A percentile compares a stretch with the other conserved stretches of the same genome.
Evolutionary conservation across 2,113 vertebrate species (phyloP).

Genomic region (Desmodus rotundus): DNA sequence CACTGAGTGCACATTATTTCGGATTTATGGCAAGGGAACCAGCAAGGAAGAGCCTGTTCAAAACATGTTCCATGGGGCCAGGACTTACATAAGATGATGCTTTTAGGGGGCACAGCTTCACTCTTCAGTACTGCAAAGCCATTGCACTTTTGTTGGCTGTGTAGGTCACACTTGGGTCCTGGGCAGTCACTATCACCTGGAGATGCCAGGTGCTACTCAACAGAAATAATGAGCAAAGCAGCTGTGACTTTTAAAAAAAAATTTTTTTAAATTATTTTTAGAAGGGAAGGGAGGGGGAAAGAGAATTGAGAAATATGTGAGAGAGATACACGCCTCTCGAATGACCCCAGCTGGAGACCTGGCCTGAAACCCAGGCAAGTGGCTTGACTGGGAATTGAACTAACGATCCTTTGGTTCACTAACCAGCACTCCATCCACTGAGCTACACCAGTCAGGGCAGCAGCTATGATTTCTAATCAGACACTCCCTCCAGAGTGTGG

Average conservation of each 20-base stretch:
- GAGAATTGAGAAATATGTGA: too few species aligned
- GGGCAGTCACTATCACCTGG: accelerated
- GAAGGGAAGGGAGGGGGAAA: too few species aligned
- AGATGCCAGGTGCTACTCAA: conserved; percentile 27
- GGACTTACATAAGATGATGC: background rate
- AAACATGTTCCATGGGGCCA: background rate
- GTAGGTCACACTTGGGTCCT: background rate
- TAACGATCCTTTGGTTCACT: too few species aligned
- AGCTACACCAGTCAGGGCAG: background rate
- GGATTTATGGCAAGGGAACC: background rate
- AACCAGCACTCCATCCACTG: too few species aligned
- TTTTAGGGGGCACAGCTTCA: background rate
- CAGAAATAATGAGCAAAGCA: conserved; percentile 58
- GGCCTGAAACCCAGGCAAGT: too few species aligned
- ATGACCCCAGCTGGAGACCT: too few species aligned
- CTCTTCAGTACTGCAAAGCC: background rate
- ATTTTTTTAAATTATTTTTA: too few species aligned
- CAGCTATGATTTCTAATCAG: conserved; percentile 35
- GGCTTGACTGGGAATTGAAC: too few species aligned
- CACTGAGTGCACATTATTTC: background rate
- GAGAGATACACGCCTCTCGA: too few species aligned
- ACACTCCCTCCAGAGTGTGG: background rate
- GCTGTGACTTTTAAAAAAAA: background rate
- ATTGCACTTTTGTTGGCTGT: background rate
- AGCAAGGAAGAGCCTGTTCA: background rate